phyloP scores from a whole-genome alignment of 1,140 invertebrate species.

The Paraescarpia echinospica region DNA sequence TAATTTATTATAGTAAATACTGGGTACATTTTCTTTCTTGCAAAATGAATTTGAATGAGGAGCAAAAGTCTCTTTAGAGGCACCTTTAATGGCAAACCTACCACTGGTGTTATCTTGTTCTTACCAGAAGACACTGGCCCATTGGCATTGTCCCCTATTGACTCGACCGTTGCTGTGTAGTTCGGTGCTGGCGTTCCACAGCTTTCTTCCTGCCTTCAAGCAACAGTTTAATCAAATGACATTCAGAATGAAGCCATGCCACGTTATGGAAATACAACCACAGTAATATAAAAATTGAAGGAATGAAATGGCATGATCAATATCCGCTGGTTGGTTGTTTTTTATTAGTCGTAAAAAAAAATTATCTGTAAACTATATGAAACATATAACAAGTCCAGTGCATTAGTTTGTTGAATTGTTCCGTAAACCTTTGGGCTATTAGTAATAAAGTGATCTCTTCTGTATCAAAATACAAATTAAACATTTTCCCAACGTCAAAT shows the following conservation, averaged over 20 bases:
- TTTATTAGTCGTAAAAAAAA: neutral
- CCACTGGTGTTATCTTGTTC: neutral
- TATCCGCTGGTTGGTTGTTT: no score
- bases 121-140: neutral
- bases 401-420: neutral
- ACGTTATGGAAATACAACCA: neutral
- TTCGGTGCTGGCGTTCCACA: neutral
- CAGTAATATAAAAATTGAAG: neutral
- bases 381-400: neutral
- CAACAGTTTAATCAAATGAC: neutral
- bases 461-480: neutral
- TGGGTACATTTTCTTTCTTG: no score
- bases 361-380: neutral
- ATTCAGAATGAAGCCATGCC: neutral
- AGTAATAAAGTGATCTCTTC: neutral
- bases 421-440: neutral
- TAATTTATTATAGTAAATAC: no score
- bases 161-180: neutral
- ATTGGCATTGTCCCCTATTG: neutral
- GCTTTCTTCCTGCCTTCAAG: neutral
- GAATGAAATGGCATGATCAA: neutral
- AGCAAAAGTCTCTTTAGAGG: no score
- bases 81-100: no score
- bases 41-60: no score
- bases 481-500: neutral